Percentiles rank a stretch among this genome's conserved stretches.
These are phyloP conservation scores for Equus przewalskii DNA, from an alignment of 2,113 vertebrate species.

Conservation along the genomic window DNA sequence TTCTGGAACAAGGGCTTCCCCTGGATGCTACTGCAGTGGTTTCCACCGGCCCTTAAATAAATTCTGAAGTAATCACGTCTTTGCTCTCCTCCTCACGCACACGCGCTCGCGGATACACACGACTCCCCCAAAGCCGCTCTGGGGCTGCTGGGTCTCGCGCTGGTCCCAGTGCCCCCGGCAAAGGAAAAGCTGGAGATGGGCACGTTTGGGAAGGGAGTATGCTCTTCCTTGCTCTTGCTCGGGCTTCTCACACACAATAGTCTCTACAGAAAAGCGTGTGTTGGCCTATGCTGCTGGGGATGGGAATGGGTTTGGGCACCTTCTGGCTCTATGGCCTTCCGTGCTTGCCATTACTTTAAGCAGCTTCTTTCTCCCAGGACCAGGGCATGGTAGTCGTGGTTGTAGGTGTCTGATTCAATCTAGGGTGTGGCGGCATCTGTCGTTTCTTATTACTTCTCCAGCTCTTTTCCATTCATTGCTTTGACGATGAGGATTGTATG, in stretches of 20 bases:
- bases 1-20: slow-evolving; percentile 87
- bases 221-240: neutral
- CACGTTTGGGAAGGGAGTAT: neutral
- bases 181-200: neutral
- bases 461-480: slow-evolving; percentile 1
- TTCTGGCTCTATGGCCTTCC: neutral
- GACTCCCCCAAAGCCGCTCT: slow-evolving; percentile 77
- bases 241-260: neutral
- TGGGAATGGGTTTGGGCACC: neutral
- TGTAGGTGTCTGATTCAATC: neutral
- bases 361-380: neutral
- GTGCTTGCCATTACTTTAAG: neutral
- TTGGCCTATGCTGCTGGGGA: neutral
- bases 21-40: slow-evolving; percentile 90
- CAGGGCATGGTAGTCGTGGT: neutral
- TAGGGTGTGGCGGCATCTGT: slow-evolving; percentile 75
- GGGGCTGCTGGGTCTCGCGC: slow-evolving; percentile 37
- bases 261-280: neutral
- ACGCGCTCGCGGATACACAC: slow-evolving; percentile 57
- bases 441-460: slow-evolving; percentile 21
- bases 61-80: slow-evolving; percentile 91
- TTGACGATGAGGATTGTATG: neutral
- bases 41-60: slow-evolving; percentile 91
- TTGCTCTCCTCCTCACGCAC: slow-evolving; percentile 86
- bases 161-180: neutral